Conservation (phyloP, 2,888 invertebrate genomes). For the Sussaba pulchella region DNA sequence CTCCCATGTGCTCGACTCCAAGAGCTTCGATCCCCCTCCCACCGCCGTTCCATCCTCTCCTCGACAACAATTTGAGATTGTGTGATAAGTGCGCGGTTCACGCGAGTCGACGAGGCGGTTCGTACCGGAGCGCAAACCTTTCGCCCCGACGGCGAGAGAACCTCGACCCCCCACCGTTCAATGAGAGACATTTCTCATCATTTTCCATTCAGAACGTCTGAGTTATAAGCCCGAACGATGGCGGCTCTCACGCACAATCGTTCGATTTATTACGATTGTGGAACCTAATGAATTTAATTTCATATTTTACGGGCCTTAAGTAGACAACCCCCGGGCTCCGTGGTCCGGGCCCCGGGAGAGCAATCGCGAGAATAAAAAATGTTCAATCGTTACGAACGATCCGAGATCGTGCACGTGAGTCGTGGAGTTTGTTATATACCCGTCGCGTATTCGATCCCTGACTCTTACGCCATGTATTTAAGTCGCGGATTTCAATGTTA, state of each 20-base stretch:
- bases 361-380: conserved; percentile 48
- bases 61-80: conserved; percentile 75
- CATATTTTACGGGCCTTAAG: conserved; percentile 83
- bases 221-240: conserved; percentile 78
- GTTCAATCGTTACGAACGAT: conserved; percentile 18
- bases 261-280: conserved; percentile 83
- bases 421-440: too few species aligned
- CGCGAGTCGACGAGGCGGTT: conserved; percentile 53
- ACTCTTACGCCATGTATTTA: conserved; percentile 22
- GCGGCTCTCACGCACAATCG: conserved; percentile 77
- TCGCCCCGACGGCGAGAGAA: too few species aligned
- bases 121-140: too few species aligned
- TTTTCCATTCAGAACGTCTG: conserved; percentile 82
- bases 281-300: conserved; percentile 83
- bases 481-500: conserved; percentile 39
- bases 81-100: conserved; percentile 78
- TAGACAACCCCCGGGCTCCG: conserved; percentile 74
- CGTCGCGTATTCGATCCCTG: neutral
- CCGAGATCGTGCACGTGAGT: neutral
- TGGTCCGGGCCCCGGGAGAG: too few species aligned
- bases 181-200: conserved; percentile 84
- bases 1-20: conserved; percentile 50
- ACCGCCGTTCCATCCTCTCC: neutral
- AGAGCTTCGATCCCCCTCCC: conserved; percentile 22
- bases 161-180: conserved; percentile 83